Evolutionary conservation across 2,888 invertebrate genomes (phyloP), one percentile per base, ranked within the genome.

Genomic region (Zhuqinia jingwanae): DNA sequence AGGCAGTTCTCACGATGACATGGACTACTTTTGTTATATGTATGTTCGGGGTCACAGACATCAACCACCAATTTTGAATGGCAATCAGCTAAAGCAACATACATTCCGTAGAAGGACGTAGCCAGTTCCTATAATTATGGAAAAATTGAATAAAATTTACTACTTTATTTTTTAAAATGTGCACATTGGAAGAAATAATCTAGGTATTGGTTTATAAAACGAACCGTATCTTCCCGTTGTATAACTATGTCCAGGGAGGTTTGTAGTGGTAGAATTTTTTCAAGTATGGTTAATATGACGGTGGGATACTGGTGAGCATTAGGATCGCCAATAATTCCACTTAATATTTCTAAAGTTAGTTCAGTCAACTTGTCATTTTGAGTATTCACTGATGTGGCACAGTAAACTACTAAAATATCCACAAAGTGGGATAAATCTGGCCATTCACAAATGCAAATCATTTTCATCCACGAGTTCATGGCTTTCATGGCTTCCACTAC

Each of bases 371-470:
- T 63, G 75, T 89, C 89, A 58, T 90, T 88, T 58, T 88, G 88
- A 30, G 85, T 80, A 25, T 70, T 79, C 1, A 88, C 88, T 15
- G 89, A 88, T 11, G 84, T 77, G 11, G 63, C 87, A 56, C 88
- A 88, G 36, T 87, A 87, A 3, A 83, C 77, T 11, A 89, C 89
- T 22, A 90, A 56, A 17, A 88, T 76, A 36, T 89, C 89, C 0
- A 89, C 81, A 42, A 90, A 89, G 15, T 77, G 47, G n/a, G 77
- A 53, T 10, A 89, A 58, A 17, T 89, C 88, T 0, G 87, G 75
- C 90, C 90, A 90, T 73, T 90, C 89, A 81, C 89, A 90, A 63
- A 90, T 85, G 47, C 88, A 88, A 17, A 89, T 84, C 87, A 90
- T 84, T 53, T 90, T 90, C 89, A 90, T 90, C 90, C 90, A 90